Evolutionary conservation across 2,113 vertebrate genomes (phyloP).

Genomic region (Taurulus bubalis): DNA sequence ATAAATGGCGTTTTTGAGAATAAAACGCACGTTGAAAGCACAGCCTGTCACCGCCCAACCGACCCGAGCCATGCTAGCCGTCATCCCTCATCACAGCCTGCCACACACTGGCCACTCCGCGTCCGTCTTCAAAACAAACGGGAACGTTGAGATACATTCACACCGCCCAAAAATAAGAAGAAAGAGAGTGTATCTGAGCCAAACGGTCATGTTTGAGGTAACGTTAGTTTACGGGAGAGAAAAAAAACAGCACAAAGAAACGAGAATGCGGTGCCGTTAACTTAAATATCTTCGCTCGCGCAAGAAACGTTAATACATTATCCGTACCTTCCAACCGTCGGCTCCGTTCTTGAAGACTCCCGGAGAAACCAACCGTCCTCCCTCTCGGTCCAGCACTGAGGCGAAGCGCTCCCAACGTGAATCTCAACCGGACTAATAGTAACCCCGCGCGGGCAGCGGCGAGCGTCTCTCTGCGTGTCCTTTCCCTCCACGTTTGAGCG

Average conservation of each 20-base stretch:
- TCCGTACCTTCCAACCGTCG: constrained; percentile 57
- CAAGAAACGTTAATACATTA: background rate
- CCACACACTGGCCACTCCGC: constrained; percentile 1
- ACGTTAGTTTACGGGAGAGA: background rate
- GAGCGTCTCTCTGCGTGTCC: constrained; percentile 35
- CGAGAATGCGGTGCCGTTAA: background rate
- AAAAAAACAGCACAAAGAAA: background rate
- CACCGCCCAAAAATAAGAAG: background rate
- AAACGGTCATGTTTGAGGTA: accelerated
- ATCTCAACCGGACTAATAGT: constrained; percentile 53
- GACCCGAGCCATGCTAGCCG: constrained; percentile 41
- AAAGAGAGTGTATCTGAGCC: accelerated
- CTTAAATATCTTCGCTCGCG: constrained; percentile 13
- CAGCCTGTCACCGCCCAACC: constrained; percentile 20
- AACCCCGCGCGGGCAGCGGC: constrained; percentile 17
- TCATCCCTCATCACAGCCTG: constrained; percentile 40
- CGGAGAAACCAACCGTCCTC: background rate
- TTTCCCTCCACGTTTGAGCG: constrained; percentile 62
- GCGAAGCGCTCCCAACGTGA: background rate
- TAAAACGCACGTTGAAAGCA: constrained; percentile 11
- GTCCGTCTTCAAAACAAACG: constrained; percentile 25
- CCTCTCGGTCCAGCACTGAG: constrained; percentile 1
- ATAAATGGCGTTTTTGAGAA: background rate
- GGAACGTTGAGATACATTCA: background rate
- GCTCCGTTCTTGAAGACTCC: constrained; percentile 16